A percentile compares a stretch with the other conserved stretches of the same genome.
phyloP scores from a whole-genome alignment of 2,797 vertebrate genomes.

The Phaenicophaeus curvirostris region DNA sequence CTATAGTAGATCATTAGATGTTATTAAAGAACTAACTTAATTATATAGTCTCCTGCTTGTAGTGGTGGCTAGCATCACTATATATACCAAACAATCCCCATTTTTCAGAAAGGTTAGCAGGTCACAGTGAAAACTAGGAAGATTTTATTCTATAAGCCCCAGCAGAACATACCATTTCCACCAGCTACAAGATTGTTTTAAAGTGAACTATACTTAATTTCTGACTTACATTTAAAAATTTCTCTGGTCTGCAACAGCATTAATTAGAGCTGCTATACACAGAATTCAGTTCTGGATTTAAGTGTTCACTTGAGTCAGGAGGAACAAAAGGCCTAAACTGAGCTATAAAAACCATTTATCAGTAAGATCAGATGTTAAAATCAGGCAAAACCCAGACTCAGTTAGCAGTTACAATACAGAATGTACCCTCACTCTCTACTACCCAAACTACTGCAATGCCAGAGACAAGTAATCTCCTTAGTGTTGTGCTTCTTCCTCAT shows the following conservation, averaged over 20 bases:
- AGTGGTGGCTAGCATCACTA: background rate
- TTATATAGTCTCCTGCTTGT: background rate
- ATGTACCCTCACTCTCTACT: background rate
- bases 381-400: background rate
- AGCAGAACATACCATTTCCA: background rate
- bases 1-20: background rate
- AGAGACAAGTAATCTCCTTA: background rate
- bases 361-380: background rate
- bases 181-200: background rate
- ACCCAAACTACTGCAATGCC: background rate
- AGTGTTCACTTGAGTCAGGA: background rate
- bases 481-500: background rate
- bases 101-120: background rate
- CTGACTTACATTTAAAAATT: background rate
- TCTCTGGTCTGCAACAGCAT: background rate
- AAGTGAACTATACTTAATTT: background rate
- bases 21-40: background rate
- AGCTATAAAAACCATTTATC: background rate
- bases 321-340: background rate
- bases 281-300: background rate
- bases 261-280: background rate
- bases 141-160: background rate
- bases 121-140: background rate
- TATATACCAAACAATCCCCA: background rate
- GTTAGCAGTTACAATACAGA: background rate